These are phyloP conservation scores for Cebidichthys violaceus DNA, from an alignment of 2,113 vertebrate genomes.

Conservation along the genomic window DNA sequence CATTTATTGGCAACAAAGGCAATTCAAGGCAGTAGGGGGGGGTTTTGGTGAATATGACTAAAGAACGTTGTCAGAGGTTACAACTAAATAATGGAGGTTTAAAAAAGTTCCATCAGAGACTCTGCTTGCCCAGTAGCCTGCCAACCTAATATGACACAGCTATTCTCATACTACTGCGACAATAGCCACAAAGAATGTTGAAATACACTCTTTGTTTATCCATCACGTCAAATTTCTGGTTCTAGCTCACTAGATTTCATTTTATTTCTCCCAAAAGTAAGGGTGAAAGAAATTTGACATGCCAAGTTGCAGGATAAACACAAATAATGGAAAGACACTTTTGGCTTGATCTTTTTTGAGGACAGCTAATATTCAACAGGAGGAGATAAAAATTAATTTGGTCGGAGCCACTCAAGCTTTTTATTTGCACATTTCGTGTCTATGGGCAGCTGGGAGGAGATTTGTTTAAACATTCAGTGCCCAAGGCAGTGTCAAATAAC, in stretches of 20 bases:
- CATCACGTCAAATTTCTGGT: slow-evolving; percentile 2
- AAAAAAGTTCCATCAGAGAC: slow-evolving; percentile 28
- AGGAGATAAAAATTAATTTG: slow-evolving; percentile 66
- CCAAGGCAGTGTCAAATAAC: slow-evolving; percentile 82
- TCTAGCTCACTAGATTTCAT: slow-evolving; percentile 13
- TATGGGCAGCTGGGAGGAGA: slow-evolving; percentile 71
- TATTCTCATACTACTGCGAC: slow-evolving; percentile 17
- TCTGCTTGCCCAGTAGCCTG: neutral
- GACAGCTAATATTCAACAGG: slow-evolving; percentile 65
- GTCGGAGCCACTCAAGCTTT: slow-evolving; percentile 69
- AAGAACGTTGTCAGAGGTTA: slow-evolving; percentile 38
- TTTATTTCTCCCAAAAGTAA: neutral
- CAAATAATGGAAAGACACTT: slow-evolving; percentile 56
- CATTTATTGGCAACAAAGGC: slow-evolving; percentile 57
- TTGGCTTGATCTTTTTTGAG: slow-evolving; percentile 59
- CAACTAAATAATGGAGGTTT: slow-evolving; percentile 36
- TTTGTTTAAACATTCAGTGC: slow-evolving; percentile 82
- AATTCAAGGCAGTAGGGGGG: slow-evolving; percentile 24
- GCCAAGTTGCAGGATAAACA: slow-evolving; percentile 44
- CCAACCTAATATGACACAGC: slow-evolving; percentile 29
- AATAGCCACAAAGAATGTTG: neutral
- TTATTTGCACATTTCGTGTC: slow-evolving; percentile 67
- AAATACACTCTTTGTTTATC: slow-evolving; percentile 16
- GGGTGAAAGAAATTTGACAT: slow-evolving; percentile 37
- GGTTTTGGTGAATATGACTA: slow-evolving; percentile 35